Evolutionary conservation across 2,888 invertebrate genomes (phyloP).

Genomic region (Lasioglossum malachurum): DNA sequence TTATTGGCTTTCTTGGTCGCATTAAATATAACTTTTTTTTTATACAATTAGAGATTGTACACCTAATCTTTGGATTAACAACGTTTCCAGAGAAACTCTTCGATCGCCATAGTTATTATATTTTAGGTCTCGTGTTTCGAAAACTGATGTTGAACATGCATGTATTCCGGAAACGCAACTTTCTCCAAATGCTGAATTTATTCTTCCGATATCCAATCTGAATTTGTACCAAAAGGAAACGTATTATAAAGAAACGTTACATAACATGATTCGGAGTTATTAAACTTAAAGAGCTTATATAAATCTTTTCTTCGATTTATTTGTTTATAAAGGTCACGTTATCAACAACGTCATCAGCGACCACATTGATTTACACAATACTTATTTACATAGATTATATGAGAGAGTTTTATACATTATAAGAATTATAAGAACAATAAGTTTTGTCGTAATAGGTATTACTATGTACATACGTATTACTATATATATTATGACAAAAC

Average conservation of each 20-base stretch:
- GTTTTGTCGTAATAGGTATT: no score
- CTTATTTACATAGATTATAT: no score
- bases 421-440: no score
- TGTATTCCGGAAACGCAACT: background rate
- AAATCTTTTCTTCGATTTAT: background rate
- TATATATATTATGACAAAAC: no score
- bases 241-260: background rate
- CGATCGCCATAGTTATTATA: background rate
- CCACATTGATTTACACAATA: no score
- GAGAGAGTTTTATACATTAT: no score
- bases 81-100: background rate
- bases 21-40: background rate
- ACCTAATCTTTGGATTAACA: background rate
- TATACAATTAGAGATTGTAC: background rate
- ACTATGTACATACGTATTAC: no score
- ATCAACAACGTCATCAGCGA: no score
- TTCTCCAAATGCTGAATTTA: background rate
- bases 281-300: background rate
- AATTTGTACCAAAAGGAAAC: background rate
- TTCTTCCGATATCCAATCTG: background rate
- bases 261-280: background rate
- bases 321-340: no score
- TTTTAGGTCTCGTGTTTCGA: background rate
- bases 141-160: background rate
- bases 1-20: background rate